Base-by-base conservation (phyloP, 2,888 invertebrate genomes). In the Thecocarcelia acutangulata region DNA sequence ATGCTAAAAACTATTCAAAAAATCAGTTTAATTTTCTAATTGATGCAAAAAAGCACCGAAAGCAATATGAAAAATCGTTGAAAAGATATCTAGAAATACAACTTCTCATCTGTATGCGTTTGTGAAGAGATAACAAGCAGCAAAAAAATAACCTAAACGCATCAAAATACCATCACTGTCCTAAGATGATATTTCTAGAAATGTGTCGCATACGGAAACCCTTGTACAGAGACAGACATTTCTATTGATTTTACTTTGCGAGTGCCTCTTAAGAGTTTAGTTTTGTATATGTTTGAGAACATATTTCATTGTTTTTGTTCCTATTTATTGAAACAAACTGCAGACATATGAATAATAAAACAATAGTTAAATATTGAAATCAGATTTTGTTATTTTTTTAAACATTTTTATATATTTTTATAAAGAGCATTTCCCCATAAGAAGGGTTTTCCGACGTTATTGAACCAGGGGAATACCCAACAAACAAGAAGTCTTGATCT, bases 281-380 rank as follows among this genome's bases (percentile, higher is more conserved):
- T 33, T 33, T 33, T 33, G 1, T 33, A 33, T 50, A 37, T 17
- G 13, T 42, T 13, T 42, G 3, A 56, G 37, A 33, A 37, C 48
- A 5, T 44, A 2, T 33, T 3, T 21, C 4, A 21, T 3, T 69
- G 46, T 56, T 12, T 19, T 44, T 44, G 15, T 44, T 0, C 33
- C 33, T 56, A 11, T 19, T 58, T 42, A 52, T 6, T 24, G 13
- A 33, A 56, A 46, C 46, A 28, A 69, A 37, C 12, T 58, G 33
- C 15, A 56, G 9, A 44, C 54, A 24, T 46, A 37, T 56, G 9
- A 46, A 33, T 48, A 37, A 37, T 33, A 21, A 56, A 56, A 46
- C n/a, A 37, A 19, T 56, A 40, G 40, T 56, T 54, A 44, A 68
- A 68, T 68, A 68, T 33, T 68, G 68, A 44, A 69, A 69, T 69